Evolutionary conservation across 1,140 invertebrate genomes (phyloP), one percentile per base, ranked within the genome.

Genomic region (Solenopsis fugax): DNA sequence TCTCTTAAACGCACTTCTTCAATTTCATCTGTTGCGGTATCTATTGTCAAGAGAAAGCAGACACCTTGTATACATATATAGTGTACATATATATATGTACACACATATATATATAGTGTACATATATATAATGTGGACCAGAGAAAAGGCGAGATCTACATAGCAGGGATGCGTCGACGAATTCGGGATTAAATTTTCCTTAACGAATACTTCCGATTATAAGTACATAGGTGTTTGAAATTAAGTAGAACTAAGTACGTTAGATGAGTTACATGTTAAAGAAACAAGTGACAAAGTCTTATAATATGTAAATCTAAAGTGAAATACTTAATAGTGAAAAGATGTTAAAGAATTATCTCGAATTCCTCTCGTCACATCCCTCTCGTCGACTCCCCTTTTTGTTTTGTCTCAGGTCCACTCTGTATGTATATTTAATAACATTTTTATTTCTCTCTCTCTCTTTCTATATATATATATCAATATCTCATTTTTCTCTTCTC

Each of bases 341-440:
- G n/a, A 45, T 29, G 13, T 34, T 37, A 50, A 41, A 13, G 18
- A 62, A n/a, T 50, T 21, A 16, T n/a, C 29, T n/a, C 81, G 48
- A 76, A 24, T 62, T 41, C 34, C 54, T 67, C 56, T 67, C 56
- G 16, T 69, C 41, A 29, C 29, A 29, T 29, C 52, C 34, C 64
- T 67, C n/a, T 75, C 64, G 16, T 69, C 41, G 21, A 67, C 5
- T 60, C n/a, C 37, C 24, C 48, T 64, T 52, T 29, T 41, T 41
- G 4, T 45, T 13, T 37, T 54, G 24, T 56, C 34, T 72, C 62
- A 50, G 21, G 62, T 72, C 58, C 65, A 12, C 41, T 84, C 69
- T 84, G 81, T 82, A 72, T 84, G 69, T 71, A 64, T 84, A 87
- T 50, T 80, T 78, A 73, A 90, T 85, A 88, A 82, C 67, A 81